Conservation (phyloP, 2,888 invertebrate species). For the Epistrophe eligans region DNA sequence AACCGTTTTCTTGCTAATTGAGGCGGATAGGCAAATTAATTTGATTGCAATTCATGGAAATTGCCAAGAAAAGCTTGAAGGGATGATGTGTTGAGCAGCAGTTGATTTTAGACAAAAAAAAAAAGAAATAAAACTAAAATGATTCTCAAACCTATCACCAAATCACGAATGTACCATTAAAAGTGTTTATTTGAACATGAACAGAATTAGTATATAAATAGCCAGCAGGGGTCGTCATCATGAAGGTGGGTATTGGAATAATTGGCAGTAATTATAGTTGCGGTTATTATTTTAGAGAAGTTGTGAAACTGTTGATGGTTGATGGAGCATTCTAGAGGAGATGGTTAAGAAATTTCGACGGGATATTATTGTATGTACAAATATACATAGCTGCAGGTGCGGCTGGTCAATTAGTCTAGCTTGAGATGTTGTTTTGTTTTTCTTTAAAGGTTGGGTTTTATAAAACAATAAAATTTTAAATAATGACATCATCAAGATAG, state of each 20-base stretch:
- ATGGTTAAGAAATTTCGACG: constrained; percentile 25
- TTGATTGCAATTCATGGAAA: constrained; percentile 57
- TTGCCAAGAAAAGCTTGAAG: constrained; percentile 50
- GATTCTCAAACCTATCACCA: constrained; percentile 3
- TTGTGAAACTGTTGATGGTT: constrained; percentile 63
- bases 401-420: constrained; percentile 21
- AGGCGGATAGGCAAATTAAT: constrained; percentile 52
- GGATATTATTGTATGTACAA: background rate
- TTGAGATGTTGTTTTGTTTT: background rate
- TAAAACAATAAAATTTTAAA: constrained; percentile 11
- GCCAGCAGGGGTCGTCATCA: constrained; percentile 52
- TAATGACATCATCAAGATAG: constrained; percentile 17
- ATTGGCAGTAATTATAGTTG: constrained; percentile 60
- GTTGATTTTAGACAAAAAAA: background rate
- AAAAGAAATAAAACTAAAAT: background rate
- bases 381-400: constrained; percentile 31
- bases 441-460: constrained; percentile 4
- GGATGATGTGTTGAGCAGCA: constrained; percentile 20
- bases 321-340: constrained; percentile 23
- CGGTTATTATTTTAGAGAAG: constrained; percentile 34
- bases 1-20: constrained; percentile 33
- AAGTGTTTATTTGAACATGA: constrained; percentile 66
- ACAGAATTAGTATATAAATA: constrained; percentile 56
- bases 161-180: constrained; percentile 68
- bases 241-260: constrained; percentile 65